Evolutionary conservation across 2,797 vertebrate species (phyloP), one percentile per base, ranked within the genome.

Genomic region (Syndactyla subalaris): DNA sequence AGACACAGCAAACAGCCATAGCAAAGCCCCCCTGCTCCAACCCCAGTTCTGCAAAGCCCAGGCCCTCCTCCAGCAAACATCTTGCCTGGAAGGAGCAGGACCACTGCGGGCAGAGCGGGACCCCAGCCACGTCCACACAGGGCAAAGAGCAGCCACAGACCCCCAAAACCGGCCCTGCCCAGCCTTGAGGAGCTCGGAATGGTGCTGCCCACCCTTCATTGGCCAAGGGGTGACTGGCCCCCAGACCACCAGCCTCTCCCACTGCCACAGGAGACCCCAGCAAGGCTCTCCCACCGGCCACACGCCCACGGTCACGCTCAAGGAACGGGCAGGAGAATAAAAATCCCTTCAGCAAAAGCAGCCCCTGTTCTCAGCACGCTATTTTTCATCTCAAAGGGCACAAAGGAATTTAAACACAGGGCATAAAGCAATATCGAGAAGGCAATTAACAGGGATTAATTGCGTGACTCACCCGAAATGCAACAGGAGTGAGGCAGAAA

Each of bases 401-500:
- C 92, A 93, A 95, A 96, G 89, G 85, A 88, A 95, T 95, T 72
- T 52, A 66, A 88, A 90, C 67, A 21, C 90, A 48, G 93, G 92
- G 90, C 88, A 94, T 57, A 88, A 94, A 91, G 93, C 92, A 93
- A 55, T 36, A 52, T 6, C 18, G 89, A 73, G 90, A 61, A 81
- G 88, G 92, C 88, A 95, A 95, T 95, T 94, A 95, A 94, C 73
- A n/a, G 73, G 83, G 89, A 96, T 94, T 93, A 95, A 97, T 95
- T 92, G 89, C 36, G 8, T 94, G 93, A 93, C 74, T 95, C 96
- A 93, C 83, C 76, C 87, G 11, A 90, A 93, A 95, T 3, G 89
- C 95, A 95, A 92, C 83, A 95, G 83, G 90, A 94, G 59, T 1
- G 11, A 81, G 81, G 88, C 34, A 24, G 32, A 2, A 63, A 27